Evolutionary conservation across 1,140 invertebrate species (phyloP).

Genomic region (Panagrolaimus sp.): DNA sequence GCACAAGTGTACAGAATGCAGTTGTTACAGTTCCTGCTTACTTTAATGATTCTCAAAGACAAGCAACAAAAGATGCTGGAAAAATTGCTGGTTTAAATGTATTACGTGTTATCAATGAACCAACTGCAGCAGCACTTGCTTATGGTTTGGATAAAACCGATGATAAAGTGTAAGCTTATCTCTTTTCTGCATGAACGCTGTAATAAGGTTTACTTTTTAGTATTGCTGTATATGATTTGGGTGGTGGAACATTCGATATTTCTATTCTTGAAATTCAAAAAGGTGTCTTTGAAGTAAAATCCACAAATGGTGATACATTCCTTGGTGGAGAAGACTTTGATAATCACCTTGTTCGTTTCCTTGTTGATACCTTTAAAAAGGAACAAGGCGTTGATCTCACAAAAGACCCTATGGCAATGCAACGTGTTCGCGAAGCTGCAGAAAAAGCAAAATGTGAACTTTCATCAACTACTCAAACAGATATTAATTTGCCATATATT

Average conservation of each 20-base stretch:
- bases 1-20: constrained; percentile 76
- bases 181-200: constrained; percentile 14
- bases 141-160: constrained; percentile 98
- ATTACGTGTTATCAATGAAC: constrained; percentile 90
- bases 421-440: constrained; percentile 91
- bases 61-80: constrained; percentile 90
- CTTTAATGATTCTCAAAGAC: constrained; percentile 90
- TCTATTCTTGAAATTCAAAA: constrained; percentile 94
- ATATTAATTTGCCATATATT: constrained; percentile 95
- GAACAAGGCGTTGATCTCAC: constrained; percentile 92
- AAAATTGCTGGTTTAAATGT: constrained; percentile 93
- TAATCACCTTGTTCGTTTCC: constrained; percentile 81
- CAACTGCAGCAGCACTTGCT: constrained; percentile 88
- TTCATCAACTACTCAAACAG: constrained; percentile 68
- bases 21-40: constrained; percentile 91
- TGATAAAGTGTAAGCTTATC: constrained; percentile 75
- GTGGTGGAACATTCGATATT: constrained; percentile 93
- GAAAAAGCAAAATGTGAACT: constrained; percentile 88
- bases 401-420: constrained; percentile 98
- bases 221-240: constrained; percentile 94
- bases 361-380: constrained; percentile 77
- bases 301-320: constrained; percentile 91
- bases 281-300: constrained; percentile 94
- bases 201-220: constrained; percentile 61
- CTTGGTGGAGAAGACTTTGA: constrained; percentile 96